These are phyloP conservation scores for Cyanistes caeruleus DNA, from an alignment of 2,113 vertebrate species.

Conservation along the genomic window DNA sequence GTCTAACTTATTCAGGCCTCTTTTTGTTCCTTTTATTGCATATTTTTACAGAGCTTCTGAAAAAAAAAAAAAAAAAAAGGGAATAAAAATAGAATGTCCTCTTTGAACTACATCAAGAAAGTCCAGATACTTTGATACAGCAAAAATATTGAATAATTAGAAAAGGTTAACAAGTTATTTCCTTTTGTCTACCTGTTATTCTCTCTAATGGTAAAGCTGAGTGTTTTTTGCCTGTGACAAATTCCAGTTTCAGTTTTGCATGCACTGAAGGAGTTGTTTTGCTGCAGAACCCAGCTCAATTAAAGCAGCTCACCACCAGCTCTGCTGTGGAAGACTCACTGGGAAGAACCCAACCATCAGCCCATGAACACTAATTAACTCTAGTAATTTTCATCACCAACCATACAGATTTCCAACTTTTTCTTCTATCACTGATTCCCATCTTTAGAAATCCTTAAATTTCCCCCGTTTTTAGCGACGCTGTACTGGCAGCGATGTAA, in stretches of 20 bases:
- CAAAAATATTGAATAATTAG: not conserved
- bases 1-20: slow-evolving; percentile 15
- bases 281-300: not conserved
- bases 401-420: not conserved
- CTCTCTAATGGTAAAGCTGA: not conserved
- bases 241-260: not conserved
- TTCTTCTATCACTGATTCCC: not conserved
- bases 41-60: not conserved
- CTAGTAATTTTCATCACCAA: not conserved
- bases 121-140: not conserved
- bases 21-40: not conserved
- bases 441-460: not conserved
- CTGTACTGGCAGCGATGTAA: rapidly evolving
- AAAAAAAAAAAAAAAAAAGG: not conserved
- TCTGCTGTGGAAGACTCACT: not conserved
- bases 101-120: not conserved
- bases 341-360: not conserved
- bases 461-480: rapidly evolving
- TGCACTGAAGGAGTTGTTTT: not conserved
- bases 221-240: not conserved
- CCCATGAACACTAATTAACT: not conserved
- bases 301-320: not conserved
- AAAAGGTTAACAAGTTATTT: slow-evolving; percentile 10
- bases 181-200: not conserved
- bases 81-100: not conserved